A percentile compares a stretch with the other conserved stretches of the same genome.
Conservation (phyloP, 2,113 vertebrate species). For the Macroglossus sobrinus region DNA sequence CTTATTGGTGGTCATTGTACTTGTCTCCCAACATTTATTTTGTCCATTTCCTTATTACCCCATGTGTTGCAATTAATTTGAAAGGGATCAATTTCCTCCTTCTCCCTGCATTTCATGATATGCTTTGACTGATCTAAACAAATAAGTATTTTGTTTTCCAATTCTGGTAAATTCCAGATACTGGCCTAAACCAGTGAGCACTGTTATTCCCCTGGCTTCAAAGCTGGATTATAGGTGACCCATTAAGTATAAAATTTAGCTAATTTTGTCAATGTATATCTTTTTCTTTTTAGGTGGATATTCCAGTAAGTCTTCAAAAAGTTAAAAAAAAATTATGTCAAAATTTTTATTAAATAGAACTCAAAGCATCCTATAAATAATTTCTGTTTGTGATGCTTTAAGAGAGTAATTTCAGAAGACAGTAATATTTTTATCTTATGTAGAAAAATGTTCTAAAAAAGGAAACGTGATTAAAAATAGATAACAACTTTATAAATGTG, state of each 20-base stretch:
- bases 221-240: background rate
- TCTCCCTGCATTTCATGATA: background rate
- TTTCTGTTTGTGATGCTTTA: background rate
- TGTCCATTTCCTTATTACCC: background rate
- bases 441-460: background rate
- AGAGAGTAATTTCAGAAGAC: background rate
- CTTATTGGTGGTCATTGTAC: slow-evolving; percentile 12
- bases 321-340: background rate
- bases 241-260: background rate
- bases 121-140: background rate
- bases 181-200: background rate
- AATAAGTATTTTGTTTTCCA: background rate
- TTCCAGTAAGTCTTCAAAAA: background rate
- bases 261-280: background rate
- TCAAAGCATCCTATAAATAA: background rate
- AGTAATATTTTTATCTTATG: background rate
- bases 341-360: background rate
- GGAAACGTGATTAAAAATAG: background rate
- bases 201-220: background rate
- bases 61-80: background rate
- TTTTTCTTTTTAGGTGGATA: background rate
- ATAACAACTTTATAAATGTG: background rate
- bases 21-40: slow-evolving; percentile 29
- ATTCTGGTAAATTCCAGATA: slow-evolving; percentile 27
- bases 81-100: slow-evolving; percentile 11